Evolutionary conservation across 2,797 vertebrate species (phyloP).

Genomic region (Uromys caudimaculatus): DNA sequence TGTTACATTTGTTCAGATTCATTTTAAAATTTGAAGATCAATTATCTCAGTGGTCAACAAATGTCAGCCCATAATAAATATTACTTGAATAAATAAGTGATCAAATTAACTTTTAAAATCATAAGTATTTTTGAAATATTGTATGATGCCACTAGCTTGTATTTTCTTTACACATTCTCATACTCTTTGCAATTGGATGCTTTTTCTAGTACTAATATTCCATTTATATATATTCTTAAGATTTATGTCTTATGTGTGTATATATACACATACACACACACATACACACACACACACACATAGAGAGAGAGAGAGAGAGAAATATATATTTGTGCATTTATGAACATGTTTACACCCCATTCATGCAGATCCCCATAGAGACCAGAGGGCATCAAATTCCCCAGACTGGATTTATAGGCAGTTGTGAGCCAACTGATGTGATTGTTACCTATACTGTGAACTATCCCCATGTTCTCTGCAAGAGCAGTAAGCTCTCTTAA

Average conservation of each 20-base stretch:
- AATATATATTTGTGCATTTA: not conserved
- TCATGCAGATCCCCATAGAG: not conserved
- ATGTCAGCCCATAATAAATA: not conserved
- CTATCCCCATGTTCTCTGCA: not conserved
- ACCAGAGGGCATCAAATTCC: not conserved
- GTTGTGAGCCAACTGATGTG: not conserved
- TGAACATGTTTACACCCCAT: not conserved
- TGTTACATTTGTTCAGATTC: not conserved
- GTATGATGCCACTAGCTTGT: not conserved
- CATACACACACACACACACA: no score
- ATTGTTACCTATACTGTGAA: not conserved
- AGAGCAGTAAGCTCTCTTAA: not conserved
- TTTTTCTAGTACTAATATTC: conserved; percentile 12
- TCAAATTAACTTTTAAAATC: conserved; percentile 13
- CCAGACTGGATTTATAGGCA: not conserved
- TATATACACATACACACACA: no score
- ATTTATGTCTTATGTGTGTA: not conserved
- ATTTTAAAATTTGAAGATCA: not conserved
- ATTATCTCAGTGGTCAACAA: not conserved
- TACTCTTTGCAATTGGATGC: not conserved
- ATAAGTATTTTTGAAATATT: conserved; percentile 26
- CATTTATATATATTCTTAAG: not conserved
- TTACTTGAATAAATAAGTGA: not conserved
- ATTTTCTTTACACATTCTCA: not conserved
- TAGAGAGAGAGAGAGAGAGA: no score